Evolutionary conservation across 2,888 invertebrate species (phyloP), one percentile per base, ranked within the genome.

Genomic region (Brachyptera risi): DNA sequence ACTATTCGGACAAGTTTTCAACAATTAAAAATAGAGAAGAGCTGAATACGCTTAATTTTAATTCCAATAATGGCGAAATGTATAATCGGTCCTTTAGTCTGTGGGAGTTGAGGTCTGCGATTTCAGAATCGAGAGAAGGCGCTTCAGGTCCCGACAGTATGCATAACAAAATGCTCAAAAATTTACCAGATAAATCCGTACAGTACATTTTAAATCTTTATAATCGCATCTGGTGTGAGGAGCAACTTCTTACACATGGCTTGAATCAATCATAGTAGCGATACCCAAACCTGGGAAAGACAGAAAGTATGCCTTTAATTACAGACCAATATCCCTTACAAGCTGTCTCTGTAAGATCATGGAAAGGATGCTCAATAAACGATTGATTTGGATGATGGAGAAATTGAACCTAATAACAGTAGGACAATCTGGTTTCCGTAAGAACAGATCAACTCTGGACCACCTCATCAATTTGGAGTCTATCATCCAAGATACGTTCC

Each of bases 271-370:
- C 11, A 11, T 59, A 23, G 17, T 59, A 9, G 21, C 51, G 11
- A 59, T 54, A 11, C 59, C 23, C 0, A 59, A 59, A 15, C 21
- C 51, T 17, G 31, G 42, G 3, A 51, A 60, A 42, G 27, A 60
- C 23, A 51, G 26, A 26, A 27, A 7, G 1, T 26, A 56, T 44
- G 54, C 38, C 17, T 21, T n/a, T 31, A 47, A 31, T 24, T 69
- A 69, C 49, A 49, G 67, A 13, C 67, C 68, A 11, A 69, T 69
- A 9, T 65, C 68, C 27, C 60, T 69, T 15, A 68, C 69, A 9
- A 68, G 67, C 50, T 69, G 68, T 54, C 50, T 69, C 2, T 68
- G 68, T 27, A 70, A 69, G 59, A 56, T 67, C 0, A 61, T 69
- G 64, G 68, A 68, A 50, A 27, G 62, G 35, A 67, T 69, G 65